Percentiles rank a stretch among this genome's conserved stretches.
These are phyloP conservation scores for Drosophila antonietae DNA, from an alignment of 2,888 invertebrate genomes.

Conservation along the genomic window DNA sequence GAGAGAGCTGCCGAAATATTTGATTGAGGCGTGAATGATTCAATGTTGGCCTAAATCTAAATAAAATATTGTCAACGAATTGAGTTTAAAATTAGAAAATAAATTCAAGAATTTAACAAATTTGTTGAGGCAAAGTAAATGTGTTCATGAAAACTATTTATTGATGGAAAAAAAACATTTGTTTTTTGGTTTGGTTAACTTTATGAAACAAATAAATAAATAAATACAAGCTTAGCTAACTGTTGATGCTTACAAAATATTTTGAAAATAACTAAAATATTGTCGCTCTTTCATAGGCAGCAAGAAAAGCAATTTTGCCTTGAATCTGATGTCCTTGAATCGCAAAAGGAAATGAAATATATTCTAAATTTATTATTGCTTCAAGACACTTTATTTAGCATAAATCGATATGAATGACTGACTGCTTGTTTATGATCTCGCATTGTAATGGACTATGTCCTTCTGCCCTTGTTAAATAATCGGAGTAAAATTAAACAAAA, in stretches of 20 bases:
- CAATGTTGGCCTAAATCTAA: not conserved
- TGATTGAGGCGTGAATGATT: not conserved
- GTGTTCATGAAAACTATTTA: not conserved
- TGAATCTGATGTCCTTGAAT: not conserved
- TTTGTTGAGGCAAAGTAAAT: not conserved
- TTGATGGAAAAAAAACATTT: not conserved
- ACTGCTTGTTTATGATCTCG: constrained; percentile 14
- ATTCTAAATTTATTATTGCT: constrained; percentile 13
- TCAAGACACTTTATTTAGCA: not conserved
- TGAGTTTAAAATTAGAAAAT: not conserved
- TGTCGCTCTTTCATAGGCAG: not conserved
- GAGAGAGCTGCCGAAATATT: constrained; percentile 11
- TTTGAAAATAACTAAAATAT: not conserved
- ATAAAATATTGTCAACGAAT: constrained; percentile 8
- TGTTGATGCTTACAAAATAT: not conserved
- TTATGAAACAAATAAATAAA: not conserved
- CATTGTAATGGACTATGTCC: constrained; percentile 18
- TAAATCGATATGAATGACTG: constrained; percentile 5
- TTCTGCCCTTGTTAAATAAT: constrained; percentile 23
- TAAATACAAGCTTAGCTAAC: not conserved
- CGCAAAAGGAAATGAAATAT: not conserved
- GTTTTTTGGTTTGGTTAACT: not conserved
- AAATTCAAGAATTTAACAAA: not conserved
- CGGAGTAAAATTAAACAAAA: constrained; percentile 26
- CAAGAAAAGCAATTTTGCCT: not conserved